Conservation (phyloP, 2,113 vertebrate genomes). For the Daboia siamensis region DNA sequence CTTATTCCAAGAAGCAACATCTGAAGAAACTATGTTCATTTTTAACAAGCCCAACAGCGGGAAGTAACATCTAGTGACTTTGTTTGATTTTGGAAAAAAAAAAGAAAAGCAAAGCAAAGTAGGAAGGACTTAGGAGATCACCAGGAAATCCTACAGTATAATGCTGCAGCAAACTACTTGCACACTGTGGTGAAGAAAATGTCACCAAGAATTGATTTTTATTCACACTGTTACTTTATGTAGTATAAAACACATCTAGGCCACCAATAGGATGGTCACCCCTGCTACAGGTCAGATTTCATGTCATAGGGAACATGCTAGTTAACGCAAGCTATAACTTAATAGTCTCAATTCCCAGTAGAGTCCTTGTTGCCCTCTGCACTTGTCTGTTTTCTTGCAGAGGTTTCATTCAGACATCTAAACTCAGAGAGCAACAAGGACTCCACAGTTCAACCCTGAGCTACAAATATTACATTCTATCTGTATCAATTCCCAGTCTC, state of each 20-base stretch:
- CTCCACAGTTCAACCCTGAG: too few species aligned
- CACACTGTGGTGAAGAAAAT: not conserved
- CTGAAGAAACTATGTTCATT: not conserved
- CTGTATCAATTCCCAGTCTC: constrained; percentile 59
- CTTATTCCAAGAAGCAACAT: not conserved
- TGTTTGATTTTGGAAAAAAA: not conserved
- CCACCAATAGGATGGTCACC: constrained; percentile 68
- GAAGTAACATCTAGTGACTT: not conserved
- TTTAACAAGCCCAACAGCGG: not conserved
- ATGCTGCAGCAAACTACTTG: not conserved
- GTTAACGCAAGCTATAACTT: constrained; percentile 32
- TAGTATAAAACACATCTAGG: constrained; percentile 75
- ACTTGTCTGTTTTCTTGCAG: too few species aligned
- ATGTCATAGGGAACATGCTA: constrained; percentile 60
- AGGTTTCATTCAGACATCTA: too few species aligned
- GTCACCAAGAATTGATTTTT: not conserved
- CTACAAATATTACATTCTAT: not conserved
- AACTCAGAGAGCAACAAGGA: too few species aligned
- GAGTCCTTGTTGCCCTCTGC: too few species aligned
- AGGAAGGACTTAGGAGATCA: not conserved
- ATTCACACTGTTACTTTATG: constrained; percentile 4
- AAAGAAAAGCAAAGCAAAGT: not conserved
- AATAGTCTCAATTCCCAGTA: constrained; percentile 18
- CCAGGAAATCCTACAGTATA: not conserved
- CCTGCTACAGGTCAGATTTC: constrained; percentile 57